Evolutionary conservation across 1,140 invertebrate species (phyloP).

Genomic region (Galleria mellonella): DNA sequence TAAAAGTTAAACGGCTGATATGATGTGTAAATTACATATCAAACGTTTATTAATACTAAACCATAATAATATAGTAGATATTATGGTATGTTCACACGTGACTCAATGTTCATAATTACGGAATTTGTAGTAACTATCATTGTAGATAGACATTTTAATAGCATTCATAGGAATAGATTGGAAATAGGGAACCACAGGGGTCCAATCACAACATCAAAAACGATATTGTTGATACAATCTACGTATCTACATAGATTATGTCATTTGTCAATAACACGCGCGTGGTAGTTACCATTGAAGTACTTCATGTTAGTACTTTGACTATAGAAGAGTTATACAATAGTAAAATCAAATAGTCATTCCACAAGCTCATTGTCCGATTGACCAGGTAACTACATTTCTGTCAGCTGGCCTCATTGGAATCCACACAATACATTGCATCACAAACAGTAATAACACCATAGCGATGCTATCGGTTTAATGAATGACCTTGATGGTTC

Average conservation of each 20-base stretch:
- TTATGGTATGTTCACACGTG: no score
- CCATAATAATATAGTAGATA: no score
- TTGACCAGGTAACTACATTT: conserved; percentile 7
- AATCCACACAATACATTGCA: not conserved
- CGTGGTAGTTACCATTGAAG: no score
- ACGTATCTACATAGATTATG: conserved; percentile 2
- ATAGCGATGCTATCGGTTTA: not conserved
- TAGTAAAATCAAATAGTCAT: conserved; percentile 1
- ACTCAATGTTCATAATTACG: no score
- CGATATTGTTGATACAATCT: not conserved
- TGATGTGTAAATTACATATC: no score
- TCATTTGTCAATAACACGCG: conserved; percentile 2
- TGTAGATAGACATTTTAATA: no score
- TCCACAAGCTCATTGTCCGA: conserved; percentile 1
- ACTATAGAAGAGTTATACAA: conserved; percentile 1
- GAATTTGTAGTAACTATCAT: no score
- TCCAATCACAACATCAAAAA: not conserved
- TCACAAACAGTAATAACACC: not conserved
- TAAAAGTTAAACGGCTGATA: no score
- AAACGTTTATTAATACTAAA: no score
- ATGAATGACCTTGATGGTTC: conserved; percentile 1
- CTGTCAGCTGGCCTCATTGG: not conserved
- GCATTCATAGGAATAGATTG: not conserved
- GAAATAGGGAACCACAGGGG: not conserved
- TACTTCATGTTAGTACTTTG: not conserved